Conservation (phyloP, 1,140 invertebrate species). For the Solenopsis fugax region DNA sequence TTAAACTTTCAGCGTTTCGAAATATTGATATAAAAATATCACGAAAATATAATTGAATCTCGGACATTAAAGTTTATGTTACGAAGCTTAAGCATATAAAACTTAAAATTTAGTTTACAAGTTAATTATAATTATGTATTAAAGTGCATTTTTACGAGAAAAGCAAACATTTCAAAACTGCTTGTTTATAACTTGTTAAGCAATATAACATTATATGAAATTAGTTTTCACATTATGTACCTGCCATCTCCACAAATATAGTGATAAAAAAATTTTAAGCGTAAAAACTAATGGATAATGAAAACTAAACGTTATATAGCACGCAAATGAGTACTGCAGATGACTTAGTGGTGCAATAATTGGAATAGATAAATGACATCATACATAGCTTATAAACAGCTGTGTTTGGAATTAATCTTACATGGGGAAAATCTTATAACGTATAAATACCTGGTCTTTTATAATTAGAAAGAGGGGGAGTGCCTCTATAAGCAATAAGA, state of each 20-base stretch:
- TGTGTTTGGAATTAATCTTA: slow-evolving; percentile 59
- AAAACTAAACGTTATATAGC: slow-evolving; percentile 9
- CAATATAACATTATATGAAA: slow-evolving; percentile 16
- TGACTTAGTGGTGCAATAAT: slow-evolving; percentile 68
- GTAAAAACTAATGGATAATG: not conserved
- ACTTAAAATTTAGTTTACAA: slow-evolving; percentile 30
- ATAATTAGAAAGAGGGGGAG: slow-evolving; percentile 50
- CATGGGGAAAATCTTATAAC: slow-evolving; percentile 59
- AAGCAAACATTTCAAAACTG: slow-evolving; percentile 46
- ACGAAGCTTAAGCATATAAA: slow-evolving; percentile 50
- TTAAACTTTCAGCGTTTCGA: not conserved
- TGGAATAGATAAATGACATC: slow-evolving; percentile 61
- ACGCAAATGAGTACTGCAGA: slow-evolving; percentile 28
- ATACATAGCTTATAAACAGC: slow-evolving; percentile 26
- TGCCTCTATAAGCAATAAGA: slow-evolving; percentile 51
- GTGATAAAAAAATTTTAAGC: slow-evolving; percentile 27
- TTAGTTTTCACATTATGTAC: slow-evolving; percentile 32
- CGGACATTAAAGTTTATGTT: slow-evolving; percentile 22
- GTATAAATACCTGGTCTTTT: slow-evolving; percentile 64
- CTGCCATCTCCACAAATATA: not conserved
- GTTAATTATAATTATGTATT: slow-evolving; percentile 34
- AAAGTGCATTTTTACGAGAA: slow-evolving; percentile 21
- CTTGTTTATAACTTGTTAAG: slow-evolving; percentile 17
- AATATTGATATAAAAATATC: not conserved
- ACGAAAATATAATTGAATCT: slow-evolving; percentile 10